phyloP scores from a whole-genome alignment of 2,888 invertebrate species.

The Argyresthia goedartella region DNA sequence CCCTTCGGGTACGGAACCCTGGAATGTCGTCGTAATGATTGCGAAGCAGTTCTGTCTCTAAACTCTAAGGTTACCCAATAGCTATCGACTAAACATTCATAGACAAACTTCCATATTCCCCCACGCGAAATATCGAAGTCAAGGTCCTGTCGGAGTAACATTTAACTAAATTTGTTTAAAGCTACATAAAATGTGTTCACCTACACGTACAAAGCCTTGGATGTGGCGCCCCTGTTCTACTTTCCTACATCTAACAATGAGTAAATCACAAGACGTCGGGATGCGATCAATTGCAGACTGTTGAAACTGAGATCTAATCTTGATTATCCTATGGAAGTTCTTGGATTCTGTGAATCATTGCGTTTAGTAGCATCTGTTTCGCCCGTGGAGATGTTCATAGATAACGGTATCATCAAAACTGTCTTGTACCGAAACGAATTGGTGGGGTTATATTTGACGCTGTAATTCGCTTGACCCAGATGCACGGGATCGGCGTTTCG shows the following conservation, averaged over 20 bases:
- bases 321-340: neutral
- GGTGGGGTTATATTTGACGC: slow-evolving; percentile 43
- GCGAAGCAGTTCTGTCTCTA: too few species aligned
- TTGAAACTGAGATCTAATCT: slow-evolving; percentile 13
- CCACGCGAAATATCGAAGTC: slow-evolving; percentile 25
- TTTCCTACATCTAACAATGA: slow-evolving; percentile 59
- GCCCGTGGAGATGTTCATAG: neutral
- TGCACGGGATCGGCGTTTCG: slow-evolving; percentile 39
- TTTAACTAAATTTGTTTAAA: slow-evolving; percentile 23
- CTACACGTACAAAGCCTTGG: slow-evolving; percentile 46
- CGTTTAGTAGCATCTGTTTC: too few species aligned
- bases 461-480: slow-evolving; percentile 60
- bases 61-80: too few species aligned
- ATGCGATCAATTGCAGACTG: slow-evolving; percentile 19
- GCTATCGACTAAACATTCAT: too few species aligned
- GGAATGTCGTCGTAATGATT: too few species aligned
- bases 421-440: neutral
- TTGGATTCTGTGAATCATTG: too few species aligned
- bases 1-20: too few species aligned
- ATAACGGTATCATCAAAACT: neutral
- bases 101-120: neutral
- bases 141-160: slow-evolving; percentile 30
- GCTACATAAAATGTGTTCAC: slow-evolving; percentile 40
- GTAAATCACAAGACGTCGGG: slow-evolving; percentile 48
- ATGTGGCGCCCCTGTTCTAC: slow-evolving; percentile 61